Conservation (phyloP, 1,140 invertebrate genomes). For the Antheraea pernyi region DNA sequence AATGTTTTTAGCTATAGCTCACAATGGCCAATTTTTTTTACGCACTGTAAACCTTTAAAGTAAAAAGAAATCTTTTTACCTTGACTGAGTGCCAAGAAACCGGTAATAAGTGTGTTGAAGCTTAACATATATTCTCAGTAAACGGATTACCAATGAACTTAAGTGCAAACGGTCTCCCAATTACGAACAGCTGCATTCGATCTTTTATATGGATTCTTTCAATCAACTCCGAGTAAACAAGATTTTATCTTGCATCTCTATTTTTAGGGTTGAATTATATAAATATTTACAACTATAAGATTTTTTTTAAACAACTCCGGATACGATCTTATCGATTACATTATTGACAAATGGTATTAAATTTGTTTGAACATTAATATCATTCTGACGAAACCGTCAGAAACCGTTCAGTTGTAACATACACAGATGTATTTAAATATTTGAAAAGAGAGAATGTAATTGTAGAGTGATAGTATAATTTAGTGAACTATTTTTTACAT, state of each 20-base stretch:
- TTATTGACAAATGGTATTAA: not conserved
- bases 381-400: not conserved
- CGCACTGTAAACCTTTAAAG: not conserved
- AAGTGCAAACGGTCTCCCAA: slow-evolving; percentile 22
- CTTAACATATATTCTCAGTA: slow-evolving; percentile 23
- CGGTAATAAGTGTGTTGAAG: not conserved
- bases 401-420: not conserved
- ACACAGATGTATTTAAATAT: not conserved
- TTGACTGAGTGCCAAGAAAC: not conserved
- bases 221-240: slow-evolving; percentile 8
- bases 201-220: slow-evolving; percentile 17
- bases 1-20: too few relatives aligned
- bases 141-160: slow-evolving; percentile 51
- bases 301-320: not conserved
- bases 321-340: too few relatives aligned
- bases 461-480: not conserved
- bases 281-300: not conserved
- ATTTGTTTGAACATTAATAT: not conserved
- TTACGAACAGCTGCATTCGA: slow-evolving; percentile 12
- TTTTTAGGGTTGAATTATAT: not conserved
- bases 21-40: not conserved
- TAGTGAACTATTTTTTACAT: not conserved
- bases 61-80: not conserved
- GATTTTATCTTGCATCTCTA: not conserved
- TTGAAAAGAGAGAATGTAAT: not conserved